Conservation (phyloP, 2,113 vertebrate genomes). For the Galemys pyrenaicus region DNA sequence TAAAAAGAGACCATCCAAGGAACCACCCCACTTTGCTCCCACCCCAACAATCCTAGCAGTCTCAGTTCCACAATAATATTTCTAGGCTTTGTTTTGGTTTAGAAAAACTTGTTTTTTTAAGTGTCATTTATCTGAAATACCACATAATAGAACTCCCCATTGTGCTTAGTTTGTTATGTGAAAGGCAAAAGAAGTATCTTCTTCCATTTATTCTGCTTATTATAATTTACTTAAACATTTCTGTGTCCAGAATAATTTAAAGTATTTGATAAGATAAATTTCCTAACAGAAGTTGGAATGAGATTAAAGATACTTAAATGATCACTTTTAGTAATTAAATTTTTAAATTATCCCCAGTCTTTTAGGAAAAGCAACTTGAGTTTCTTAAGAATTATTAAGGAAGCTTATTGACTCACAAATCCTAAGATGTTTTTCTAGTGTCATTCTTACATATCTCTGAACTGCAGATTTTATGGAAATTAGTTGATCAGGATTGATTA, state of each 20-base stretch:
- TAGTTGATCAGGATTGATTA: background rate
- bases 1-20: too few relatives aligned
- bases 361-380: slow-evolving; percentile 21
- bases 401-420: background rate
- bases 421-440: background rate
- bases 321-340: too few relatives aligned
- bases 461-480: background rate
- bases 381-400: slow-evolving; percentile 38
- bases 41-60: too few relatives aligned
- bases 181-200: background rate
- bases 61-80: too few relatives aligned
- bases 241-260: background rate
- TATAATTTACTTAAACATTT: slow-evolving; percentile 10
- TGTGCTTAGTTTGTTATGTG: background rate
- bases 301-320: too few relatives aligned
- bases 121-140: background rate
- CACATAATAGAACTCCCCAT: background rate
- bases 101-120: background rate
- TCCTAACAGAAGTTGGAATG: background rate
- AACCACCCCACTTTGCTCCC: too few relatives aligned
- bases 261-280: background rate
- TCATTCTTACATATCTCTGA: background rate
- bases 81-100: too few relatives aligned
- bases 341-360: background rate
- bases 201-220: slow-evolving; percentile 6